Evolutionary conservation across 2,888 invertebrate genomes (phyloP).

Genomic region (Andrena camellia): DNA sequence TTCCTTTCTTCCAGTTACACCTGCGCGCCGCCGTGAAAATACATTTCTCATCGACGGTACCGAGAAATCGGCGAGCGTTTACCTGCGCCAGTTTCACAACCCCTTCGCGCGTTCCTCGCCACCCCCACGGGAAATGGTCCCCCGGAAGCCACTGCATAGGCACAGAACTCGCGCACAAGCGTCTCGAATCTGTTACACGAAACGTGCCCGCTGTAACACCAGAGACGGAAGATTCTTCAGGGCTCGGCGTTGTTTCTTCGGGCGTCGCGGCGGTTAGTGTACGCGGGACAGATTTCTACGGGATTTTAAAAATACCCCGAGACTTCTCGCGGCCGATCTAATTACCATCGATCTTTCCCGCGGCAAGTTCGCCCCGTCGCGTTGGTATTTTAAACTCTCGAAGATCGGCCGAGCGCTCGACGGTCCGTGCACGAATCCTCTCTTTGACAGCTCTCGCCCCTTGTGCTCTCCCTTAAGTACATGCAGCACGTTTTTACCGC

Average conservation of each 20-base stretch:
- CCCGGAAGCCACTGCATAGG: neutral
- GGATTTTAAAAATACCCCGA: constrained; percentile 4
- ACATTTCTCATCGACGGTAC: neutral
- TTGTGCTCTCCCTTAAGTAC: constrained; percentile 29
- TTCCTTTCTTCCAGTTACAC: constrained; percentile 14
- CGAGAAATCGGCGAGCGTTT: neutral
- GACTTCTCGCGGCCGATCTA: neutral
- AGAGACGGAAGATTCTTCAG: neutral
- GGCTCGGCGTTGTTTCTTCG: neutral
- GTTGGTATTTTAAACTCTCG: constrained; percentile 10
- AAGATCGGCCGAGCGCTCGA: constrained; percentile 11
- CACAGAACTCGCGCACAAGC: neutral
- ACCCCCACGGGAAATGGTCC: neutral
- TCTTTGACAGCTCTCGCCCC: constrained; percentile 34
- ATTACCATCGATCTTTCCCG: constrained; percentile 20
- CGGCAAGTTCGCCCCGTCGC: neutral
- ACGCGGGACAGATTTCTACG: neutral
- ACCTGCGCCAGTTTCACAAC: neutral
- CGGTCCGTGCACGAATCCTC: neutral
- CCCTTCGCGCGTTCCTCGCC: neutral
- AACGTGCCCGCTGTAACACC: neutral
- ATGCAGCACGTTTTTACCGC: constrained; percentile 49
- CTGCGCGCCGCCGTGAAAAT: neutral
- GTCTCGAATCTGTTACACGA: neutral
- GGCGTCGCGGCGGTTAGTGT: neutral